Percentiles rank a stretch among this genome's conserved stretches.
Evolutionary conservation across 2,888 invertebrate species (phyloP).

Genomic region (Zygaena filipendulae): DNA sequence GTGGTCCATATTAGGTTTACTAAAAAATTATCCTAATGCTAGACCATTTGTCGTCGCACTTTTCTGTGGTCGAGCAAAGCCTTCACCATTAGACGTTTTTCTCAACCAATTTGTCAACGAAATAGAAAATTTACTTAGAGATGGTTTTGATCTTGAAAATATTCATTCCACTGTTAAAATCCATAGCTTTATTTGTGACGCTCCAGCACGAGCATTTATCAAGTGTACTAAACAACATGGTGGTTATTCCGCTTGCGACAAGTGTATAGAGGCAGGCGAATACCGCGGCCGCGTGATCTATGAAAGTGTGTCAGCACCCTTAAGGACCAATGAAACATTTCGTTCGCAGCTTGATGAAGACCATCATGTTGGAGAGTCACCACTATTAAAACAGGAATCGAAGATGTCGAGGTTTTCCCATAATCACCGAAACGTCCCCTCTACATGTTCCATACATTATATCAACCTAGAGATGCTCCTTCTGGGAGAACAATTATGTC

Average conservation of each 20-base stretch:
- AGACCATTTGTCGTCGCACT: slow-evolving; percentile 6
- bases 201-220: slow-evolving; percentile 6
- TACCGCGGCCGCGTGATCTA: slow-evolving; percentile 6
- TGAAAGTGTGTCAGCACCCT: slow-evolving; percentile 6
- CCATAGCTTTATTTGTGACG: slow-evolving; percentile 8
- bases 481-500: no score
- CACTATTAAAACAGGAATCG: no score
- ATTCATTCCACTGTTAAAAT: slow-evolving; percentile 6
- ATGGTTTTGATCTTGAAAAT: slow-evolving; percentile 5
- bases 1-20: slow-evolving; percentile 2
- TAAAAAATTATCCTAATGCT: slow-evolving; percentile 6
- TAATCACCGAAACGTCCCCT: no score
- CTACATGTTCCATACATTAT: no score
- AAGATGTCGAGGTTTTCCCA: no score
- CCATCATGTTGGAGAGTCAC: slow-evolving; percentile 8
- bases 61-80: slow-evolving; percentile 4
- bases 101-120: slow-evolving; percentile 5
- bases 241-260: slow-evolving; percentile 9
- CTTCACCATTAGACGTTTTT: slow-evolving; percentile 4
- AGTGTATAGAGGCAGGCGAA: slow-evolving; percentile 7
- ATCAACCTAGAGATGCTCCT: no score
- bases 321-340: slow-evolving; percentile 7
- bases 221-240: slow-evolving; percentile 8
- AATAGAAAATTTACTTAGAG: slow-evolving; percentile 2
- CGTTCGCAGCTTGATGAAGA: slow-evolving; percentile 8